Evolutionary conservation across 2,888 invertebrate species (phyloP).

Genomic region (Pyrochroa serraticornis): DNA sequence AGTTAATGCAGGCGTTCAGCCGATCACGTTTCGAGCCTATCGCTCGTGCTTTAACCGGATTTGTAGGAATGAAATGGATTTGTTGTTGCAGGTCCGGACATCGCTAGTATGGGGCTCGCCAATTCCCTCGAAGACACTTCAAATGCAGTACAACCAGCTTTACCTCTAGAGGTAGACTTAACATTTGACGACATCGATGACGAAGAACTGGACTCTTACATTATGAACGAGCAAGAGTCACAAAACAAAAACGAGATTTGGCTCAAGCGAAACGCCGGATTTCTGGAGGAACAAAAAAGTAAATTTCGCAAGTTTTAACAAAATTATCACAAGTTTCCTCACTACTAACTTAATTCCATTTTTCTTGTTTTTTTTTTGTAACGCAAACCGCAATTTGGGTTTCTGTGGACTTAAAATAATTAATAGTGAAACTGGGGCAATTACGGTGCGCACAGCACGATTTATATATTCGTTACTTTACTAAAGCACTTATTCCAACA

Average conservation of each 20-base stretch:
- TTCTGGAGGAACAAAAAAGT: constrained; percentile 82
- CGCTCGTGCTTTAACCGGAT: too few relatives aligned
- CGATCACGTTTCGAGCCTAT: too few relatives aligned
- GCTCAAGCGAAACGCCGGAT: constrained; percentile 87
- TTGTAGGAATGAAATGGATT: neutral
- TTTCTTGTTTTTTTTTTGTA: neutral
- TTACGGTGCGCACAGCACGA: neutral
- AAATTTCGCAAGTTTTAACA: constrained; percentile 59
- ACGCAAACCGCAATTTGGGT: too few relatives aligned
- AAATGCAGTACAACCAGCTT: constrained; percentile 42
- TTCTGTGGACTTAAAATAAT: too few relatives aligned
- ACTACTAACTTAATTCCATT: too few relatives aligned
- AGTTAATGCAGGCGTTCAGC: too few relatives aligned
- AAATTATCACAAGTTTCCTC: too few relatives aligned
- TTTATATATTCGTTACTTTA: neutral
- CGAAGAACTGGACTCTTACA: constrained; percentile 85
- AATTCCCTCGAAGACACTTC: constrained; percentile 60
- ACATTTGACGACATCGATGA: constrained; percentile 83
- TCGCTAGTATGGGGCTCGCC: constrained; percentile 79
- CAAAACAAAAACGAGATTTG: constrained; percentile 82
- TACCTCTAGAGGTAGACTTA: constrained; percentile 60
- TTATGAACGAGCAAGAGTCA: constrained; percentile 82
- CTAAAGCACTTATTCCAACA: too few relatives aligned
- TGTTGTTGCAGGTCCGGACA: constrained; percentile 66
- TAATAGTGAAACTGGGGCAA: neutral